Base-by-base conservation (phyloP, 2,797 vertebrate species). In the Luscinia luscinia region DNA sequence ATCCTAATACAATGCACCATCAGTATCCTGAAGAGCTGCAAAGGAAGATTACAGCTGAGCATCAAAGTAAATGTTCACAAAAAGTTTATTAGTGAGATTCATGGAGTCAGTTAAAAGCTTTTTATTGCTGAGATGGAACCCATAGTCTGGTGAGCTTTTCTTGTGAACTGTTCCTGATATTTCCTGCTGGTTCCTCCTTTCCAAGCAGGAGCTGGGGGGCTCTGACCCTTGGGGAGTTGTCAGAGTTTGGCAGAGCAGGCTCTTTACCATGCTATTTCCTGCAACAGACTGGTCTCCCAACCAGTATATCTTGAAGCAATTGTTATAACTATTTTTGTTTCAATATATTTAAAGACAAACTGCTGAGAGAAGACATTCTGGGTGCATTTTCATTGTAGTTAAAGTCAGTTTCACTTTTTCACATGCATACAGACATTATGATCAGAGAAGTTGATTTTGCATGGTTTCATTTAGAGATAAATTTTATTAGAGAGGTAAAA, bases 201-300 rank as follows among this genome's bases (percentile, higher is more conserved):
- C 51, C 45, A 18, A 38, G 14, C 2, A 19, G 63, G 66, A 84
- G 5, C 40, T 81, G 62, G 6, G 19, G 16, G 4, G 16, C 48
- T 76, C 0, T 14, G 64, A 54, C n/a, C 20, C 78, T 84, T 57
- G 66, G 90, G 48, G 84, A 89, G 38, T 18, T 84, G 66, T 84
- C 81, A 70, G 78, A 59, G 38, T 79, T 84, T 62, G 82, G 70
- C 95, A 93, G 77, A 84, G 90, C 74, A 87, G 82, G 49, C 77
- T 93, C 51, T 62, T 55, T 13, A 57, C 57, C 45, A 18, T 48
- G n/a, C 78, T 27, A 5, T 15, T 74, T 79, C n/a, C 59, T 91
- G 62, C 55, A 87, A 72, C 92, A 94, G 88, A 84, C 91, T 94
- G 72, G 62, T 93, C 94, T 96, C 93, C 93, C 87, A 93, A 30